A percentile compares a stretch with the other conserved stretches of the same genome.
phyloP scores from a whole-genome alignment of 2,888 invertebrate genomes.

The Habroteleia sp. region DNA sequence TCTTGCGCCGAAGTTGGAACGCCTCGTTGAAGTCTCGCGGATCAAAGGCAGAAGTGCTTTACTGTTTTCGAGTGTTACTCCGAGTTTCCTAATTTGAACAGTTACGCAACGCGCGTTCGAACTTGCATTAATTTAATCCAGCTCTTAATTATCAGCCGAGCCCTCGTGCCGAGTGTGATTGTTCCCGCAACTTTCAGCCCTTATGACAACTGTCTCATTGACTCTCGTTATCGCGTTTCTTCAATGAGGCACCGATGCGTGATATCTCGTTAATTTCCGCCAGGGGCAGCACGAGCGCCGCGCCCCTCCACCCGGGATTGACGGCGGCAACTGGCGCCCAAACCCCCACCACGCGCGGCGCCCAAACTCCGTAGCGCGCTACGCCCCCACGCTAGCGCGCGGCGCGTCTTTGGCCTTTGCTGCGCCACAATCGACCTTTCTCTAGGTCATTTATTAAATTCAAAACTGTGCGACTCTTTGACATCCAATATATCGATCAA shows the following conservation, averaged over 20 bases:
- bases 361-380: no score
- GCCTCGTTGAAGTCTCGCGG: constrained; percentile 20
- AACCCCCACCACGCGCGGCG: constrained; percentile 10
- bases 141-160: constrained; percentile 71
- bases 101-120: constrained; percentile 51
- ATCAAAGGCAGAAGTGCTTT: constrained; percentile 41
- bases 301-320: constrained; percentile 66
- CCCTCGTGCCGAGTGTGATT: constrained; percentile 39
- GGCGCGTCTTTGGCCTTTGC: constrained; percentile 52
- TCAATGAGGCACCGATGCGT: constrained; percentile 32
- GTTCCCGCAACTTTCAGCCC: constrained; percentile 63
- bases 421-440: constrained; percentile 70
- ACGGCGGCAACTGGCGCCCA: no score
- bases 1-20: constrained; percentile 44
- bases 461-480: constrained; percentile 40
- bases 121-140: constrained; percentile 72
- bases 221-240: constrained; percentile 34
- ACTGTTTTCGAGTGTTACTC: constrained; percentile 49
- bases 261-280: constrained; percentile 47
- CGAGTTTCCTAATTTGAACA: constrained; percentile 58
- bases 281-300: constrained; percentile 40
- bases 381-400: no score
- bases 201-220: constrained; percentile 68
- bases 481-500: constrained; percentile 55
- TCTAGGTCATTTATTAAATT: constrained; percentile 65